Evolutionary conservation across 2,113 vertebrate genomes (phyloP), one percentile per base, ranked within the genome.

Genomic region (Coptodon bakossiorum): DNA sequence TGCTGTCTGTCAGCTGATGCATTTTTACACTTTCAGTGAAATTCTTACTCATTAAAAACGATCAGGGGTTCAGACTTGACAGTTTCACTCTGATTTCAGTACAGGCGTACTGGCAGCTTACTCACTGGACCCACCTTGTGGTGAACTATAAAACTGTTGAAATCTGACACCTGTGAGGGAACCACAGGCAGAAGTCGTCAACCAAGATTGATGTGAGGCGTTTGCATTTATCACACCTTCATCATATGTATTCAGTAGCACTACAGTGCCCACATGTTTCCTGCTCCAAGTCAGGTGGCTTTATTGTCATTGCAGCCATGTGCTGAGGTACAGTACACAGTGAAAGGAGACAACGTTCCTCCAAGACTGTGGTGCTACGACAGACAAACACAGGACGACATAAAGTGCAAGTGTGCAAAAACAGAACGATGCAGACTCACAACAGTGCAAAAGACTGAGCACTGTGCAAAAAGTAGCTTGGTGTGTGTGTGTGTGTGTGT

Each of bases 121-220:
- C 87, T 89, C 84, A 17, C 50, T 80, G 56, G 63, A 85, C 2
- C 87, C 87, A 82, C 36, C 90, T 16, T 82, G 79, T 91, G 87
- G 84, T 53, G 10, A 83, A 63, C 24, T 56, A 14, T 24, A 57
- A 61, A 11, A n/a, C 12, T 12, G 73, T 31, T 78, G 24, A 52
- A 52, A 52, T 52, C 3, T 78, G 73, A 52, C 14, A 78, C 22
- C 5, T 45, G 68, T 73, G 22, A 45, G 43, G 16, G 9, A 50
- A 19, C 24, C 71, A 3, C 6, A 48, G 40, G 29, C 14, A 11
- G 6, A 76, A 76, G 71, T 17, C 9, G 4, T 29, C 43, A 29
- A 11, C 24, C 40, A 50, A 50, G 43, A 76, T 17, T 48, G 6
- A 31, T 29, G 43, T 27, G 1, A 73, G 38, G 38, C 13, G 2